phyloP scores from a whole-genome alignment of 2,113 vertebrate species.

The Corythaeola cristata region DNA sequence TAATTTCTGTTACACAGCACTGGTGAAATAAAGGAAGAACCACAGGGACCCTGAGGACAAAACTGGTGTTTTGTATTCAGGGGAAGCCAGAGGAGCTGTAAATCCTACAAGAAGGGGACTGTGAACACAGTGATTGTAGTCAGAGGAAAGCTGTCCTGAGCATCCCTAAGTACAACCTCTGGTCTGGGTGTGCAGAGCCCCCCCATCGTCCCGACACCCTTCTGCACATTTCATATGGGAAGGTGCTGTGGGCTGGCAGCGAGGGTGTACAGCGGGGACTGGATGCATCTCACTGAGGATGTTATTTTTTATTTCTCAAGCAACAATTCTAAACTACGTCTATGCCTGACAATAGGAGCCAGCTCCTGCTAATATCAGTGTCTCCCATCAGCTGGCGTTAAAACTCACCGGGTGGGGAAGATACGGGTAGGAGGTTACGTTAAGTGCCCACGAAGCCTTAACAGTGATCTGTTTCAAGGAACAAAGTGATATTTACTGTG shows the following conservation, averaged over 20 bases:
- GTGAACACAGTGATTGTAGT: neutral
- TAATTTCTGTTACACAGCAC: neutral
- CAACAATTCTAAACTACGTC: neutral
- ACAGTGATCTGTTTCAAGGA: neutral
- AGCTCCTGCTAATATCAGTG: neutral
- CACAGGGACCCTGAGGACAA: neutral
- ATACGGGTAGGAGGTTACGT: neutral
- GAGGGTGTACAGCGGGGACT: accelerated
- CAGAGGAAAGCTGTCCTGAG: neutral
- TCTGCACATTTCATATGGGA: neutral
- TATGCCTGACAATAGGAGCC: neutral
- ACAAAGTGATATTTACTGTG: neutral
- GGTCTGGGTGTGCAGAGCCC: no score
- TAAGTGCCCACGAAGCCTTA: neutral
- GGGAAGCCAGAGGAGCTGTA: neutral
- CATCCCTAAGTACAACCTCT: neutral
- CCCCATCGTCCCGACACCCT: accelerated
- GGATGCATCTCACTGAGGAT: neutral
- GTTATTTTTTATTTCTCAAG: neutral
- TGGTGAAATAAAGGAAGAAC: neutral
- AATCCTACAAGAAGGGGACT: neutral
- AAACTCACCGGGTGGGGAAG: neutral
- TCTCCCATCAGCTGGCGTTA: neutral
- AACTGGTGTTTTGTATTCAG: neutral
- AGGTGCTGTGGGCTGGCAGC: neutral